These are phyloP conservation scores for Laticauda colubrina DNA, from an alignment of 2,113 vertebrate genomes.

Conservation along the genomic window DNA sequence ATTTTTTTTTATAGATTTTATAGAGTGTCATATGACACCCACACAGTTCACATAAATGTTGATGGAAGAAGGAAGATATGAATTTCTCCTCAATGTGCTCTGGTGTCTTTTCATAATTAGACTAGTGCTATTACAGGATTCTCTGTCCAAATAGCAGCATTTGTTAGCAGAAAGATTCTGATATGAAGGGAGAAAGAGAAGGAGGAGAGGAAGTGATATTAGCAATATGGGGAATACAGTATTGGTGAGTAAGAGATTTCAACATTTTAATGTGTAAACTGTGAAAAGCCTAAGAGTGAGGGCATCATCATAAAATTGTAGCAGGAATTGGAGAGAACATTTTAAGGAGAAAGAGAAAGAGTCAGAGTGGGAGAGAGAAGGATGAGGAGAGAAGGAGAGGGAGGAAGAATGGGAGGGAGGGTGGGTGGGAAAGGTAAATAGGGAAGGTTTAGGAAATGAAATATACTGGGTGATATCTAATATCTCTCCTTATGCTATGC, in stretches of 20 bases:
- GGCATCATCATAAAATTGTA: neutral
- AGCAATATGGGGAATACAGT: neutral
- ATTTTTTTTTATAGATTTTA: constrained; percentile 2
- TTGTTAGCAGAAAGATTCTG: neutral
- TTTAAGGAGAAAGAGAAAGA: no score
- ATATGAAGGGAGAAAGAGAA: neutral
- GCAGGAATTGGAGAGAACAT: neutral
- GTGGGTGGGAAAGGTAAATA: neutral
- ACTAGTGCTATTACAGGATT: neutral
- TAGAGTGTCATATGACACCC: neutral
- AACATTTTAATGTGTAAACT: neutral
- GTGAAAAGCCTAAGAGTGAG: neutral
- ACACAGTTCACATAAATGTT: neutral
- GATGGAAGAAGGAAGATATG: neutral
- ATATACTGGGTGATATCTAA: neutral
- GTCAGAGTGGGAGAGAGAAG: no score
- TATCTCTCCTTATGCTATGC: neutral
- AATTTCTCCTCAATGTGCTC: neutral
- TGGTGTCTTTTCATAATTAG: neutral
- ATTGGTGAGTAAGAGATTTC: neutral
- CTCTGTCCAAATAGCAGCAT: neutral
- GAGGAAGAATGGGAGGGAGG: neutral
- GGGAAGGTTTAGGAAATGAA: neutral
- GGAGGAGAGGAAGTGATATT: neutral
- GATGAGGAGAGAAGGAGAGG: neutral